A percentile compares a stretch with the other conserved stretches of the same genome.
These are phyloP conservation scores for Metaphire vulgaris DNA, from an alignment of 1,140 invertebrate species.

Conservation along the genomic window DNA sequence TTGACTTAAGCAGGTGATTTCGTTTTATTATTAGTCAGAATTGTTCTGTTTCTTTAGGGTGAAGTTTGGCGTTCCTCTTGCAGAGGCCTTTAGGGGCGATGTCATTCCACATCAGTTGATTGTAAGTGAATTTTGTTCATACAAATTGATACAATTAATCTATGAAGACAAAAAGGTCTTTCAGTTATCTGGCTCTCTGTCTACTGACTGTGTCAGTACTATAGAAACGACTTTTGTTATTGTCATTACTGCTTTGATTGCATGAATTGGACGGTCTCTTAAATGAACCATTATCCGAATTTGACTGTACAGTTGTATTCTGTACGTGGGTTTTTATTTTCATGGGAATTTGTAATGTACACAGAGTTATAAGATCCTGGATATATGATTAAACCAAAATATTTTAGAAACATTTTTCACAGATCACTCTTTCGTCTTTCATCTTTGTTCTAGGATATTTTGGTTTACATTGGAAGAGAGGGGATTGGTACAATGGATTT, in stretches of 20 bases:
- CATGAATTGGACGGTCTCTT: background rate
- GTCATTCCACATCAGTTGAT: slow-evolving; percentile 43
- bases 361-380: too few relatives aligned
- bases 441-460: slow-evolving; percentile 42
- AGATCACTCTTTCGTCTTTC: too few relatives aligned
- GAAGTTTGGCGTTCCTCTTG: slow-evolving; percentile 48
- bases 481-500: slow-evolving; percentile 48
- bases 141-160: background rate
- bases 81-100: slow-evolving; percentile 45
- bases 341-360: too few relatives aligned
- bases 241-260: background rate
- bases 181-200: background rate
- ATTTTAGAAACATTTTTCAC: too few relatives aligned
- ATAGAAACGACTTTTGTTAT: background rate
- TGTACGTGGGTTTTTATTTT: too few relatives aligned
- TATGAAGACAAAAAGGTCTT: background rate
- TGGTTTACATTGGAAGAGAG: slow-evolving; percentile 50
- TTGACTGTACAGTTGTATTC: too few relatives aligned
- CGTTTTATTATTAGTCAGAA: background rate
- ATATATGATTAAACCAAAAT: too few relatives aligned
- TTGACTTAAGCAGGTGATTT: too few relatives aligned
- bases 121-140: slow-evolving; percentile 35
- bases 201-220: background rate
- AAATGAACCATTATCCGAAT: too few relatives aligned
- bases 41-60: slow-evolving; percentile 35